Evolutionary conservation across 2,113 vertebrate genomes (phyloP), one percentile per base, ranked within the genome.

Genomic region (Smithornis capensis): DNA sequence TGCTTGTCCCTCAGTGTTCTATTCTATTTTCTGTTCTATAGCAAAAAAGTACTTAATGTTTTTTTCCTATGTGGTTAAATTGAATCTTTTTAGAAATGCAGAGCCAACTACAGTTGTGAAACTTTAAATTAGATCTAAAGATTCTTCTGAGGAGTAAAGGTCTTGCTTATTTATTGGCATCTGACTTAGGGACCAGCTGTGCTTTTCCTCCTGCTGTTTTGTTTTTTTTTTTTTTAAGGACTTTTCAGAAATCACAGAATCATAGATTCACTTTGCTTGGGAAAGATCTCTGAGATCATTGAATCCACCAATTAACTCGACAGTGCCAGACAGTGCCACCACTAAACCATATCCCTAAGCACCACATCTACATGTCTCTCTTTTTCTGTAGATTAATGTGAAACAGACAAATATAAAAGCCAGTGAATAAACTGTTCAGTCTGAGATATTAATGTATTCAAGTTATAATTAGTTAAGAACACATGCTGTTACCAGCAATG

Each of bases 381-480:
- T 63, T 69, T 15, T 80, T 68, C 47, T n/a, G 5, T 23, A 77
- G 21, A 45, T 50, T 57, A 76, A 22, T 50, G 25, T 50, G 53
- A 92, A 89, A 70, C 77, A 71, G 57, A 18, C 50, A 69, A 59
- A 52, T 37, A 5, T 5, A 33, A n/a, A 71, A 75, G 49, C 11
- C 38, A 49, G 52, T 47, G 49, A 81, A 52, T 56, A 67, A 83
- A 63, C 62, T 90, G 40, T 78, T 65, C 74, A 59, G 38, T 52
- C 85, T 92, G 64, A 57, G 85, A 49, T 88, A 95, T 83, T 94
- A 86, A 92, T 67, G 28, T 68, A 42, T 92, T 83, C 21, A 37
- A 52, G 89, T 87, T 92, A 94, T 90, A 92, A 89, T 95, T 95
- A 96, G 77, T 92, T 78, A 95, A 90, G 90, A 93, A 89, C 84